Conservation (phyloP, 2,888 invertebrate species). For the Diarsia mendica region DNA sequence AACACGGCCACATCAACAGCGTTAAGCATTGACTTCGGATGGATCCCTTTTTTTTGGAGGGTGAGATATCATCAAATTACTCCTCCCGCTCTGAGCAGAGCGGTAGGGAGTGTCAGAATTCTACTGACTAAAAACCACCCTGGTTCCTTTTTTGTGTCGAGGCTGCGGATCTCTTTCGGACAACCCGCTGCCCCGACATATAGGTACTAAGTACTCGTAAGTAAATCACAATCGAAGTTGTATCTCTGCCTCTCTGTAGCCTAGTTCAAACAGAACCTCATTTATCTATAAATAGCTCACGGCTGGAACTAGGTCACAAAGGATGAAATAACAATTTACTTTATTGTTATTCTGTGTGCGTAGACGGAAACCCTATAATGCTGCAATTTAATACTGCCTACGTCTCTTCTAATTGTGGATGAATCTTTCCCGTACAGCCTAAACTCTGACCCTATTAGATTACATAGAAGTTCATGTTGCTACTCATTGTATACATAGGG, state of each 20-base stretch:
- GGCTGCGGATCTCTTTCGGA: no score
- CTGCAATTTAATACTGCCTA: conserved; percentile 16
- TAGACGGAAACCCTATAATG: conserved; percentile 13
- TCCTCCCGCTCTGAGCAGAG: no score
- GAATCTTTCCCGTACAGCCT: background rate
- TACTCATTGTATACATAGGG: background rate
- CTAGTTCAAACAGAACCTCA: conserved; percentile 19
- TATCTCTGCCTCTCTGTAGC: conserved; percentile 11
- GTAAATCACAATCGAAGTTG: background rate
- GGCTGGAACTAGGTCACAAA: conserved; percentile 44
- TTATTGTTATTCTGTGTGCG: conserved; percentile 15
- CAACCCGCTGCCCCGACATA: no score
- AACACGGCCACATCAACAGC: background rate
- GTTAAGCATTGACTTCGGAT: background rate
- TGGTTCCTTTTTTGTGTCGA: no score
- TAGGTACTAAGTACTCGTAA: background rate
- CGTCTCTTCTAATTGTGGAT: background rate
- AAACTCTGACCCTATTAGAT: conserved; percentile 6
- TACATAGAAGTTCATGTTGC: background rate
- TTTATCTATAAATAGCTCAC: conserved; percentile 45
- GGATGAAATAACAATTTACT: conserved; percentile 41
- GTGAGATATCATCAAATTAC: no score
- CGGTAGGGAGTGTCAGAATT: no score
- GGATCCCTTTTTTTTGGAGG: no score
- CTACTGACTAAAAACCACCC: no score